Conservation (phyloP, 2,113 vertebrate species). For the Neofelis nebulosa region DNA sequence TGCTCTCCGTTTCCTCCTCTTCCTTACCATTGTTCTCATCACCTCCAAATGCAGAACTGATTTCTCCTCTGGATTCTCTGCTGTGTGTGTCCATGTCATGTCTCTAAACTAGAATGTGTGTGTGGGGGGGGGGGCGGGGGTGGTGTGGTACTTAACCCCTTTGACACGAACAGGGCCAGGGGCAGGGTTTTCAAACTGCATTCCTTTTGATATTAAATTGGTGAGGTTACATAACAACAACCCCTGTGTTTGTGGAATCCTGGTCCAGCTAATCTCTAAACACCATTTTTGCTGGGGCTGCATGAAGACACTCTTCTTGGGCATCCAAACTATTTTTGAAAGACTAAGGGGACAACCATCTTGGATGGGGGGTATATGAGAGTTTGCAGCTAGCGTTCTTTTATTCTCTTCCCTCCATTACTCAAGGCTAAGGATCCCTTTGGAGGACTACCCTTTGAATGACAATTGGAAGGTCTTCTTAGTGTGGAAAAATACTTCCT, state of each 20-base stretch:
- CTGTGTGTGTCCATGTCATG: neutral
- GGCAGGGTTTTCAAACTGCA: neutral
- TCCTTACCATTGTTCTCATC: neutral
- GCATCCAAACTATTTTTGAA: neutral
- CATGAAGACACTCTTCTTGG: neutral
- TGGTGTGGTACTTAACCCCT: neutral
- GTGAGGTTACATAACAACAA: neutral
- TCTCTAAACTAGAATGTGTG: neutral
- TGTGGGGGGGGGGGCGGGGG: fast-evolving
- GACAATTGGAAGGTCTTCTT: conserved; percentile 66
- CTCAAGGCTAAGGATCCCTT: neutral
- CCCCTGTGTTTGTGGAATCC: neutral
- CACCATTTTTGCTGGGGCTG: neutral
- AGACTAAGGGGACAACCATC: neutral
- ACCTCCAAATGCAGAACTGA: neutral
- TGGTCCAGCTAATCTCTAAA: neutral
- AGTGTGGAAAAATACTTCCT: conserved; percentile 12
- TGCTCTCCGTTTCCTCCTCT: neutral
- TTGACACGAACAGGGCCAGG: neutral
- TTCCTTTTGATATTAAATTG: neutral
- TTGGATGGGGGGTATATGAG: neutral
- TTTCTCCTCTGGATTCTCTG: neutral
- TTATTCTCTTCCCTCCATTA: neutral
- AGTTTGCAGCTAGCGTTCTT: neutral
- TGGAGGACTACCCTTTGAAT: conserved; percentile 38